Evolutionary conservation across 2,888 invertebrate genomes (phyloP), one percentile per base, ranked within the genome.

Genomic region (Tipula unca): DNA sequence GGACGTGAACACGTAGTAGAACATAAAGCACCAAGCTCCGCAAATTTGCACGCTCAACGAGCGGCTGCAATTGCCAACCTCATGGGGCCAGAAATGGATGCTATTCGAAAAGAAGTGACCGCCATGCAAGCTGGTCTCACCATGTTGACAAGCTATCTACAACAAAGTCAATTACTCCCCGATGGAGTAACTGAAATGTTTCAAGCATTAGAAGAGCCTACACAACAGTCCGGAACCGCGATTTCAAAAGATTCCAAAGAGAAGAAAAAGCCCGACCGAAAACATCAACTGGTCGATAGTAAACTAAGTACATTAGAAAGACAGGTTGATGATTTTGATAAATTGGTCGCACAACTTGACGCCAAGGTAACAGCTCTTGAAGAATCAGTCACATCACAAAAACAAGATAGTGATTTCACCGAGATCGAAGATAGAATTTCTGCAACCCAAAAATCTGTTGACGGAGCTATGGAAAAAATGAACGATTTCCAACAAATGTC

Each of bases 241-340:
- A 6, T 39, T 13, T 1, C 32, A 69, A 83, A 83, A 83, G 83
- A 83, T 0, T 8, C 83, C 1, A 83, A 83, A 83, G 35, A 83
- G 1, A 29, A 29, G 17, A 84, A 84, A 84, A 69, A 14, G 29
- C 13, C 48, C 1, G 85, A 42, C 10, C 69, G 85, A 29, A 85
- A 85, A 54, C 29, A 69, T 85, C 86, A 85, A 83, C 32, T 85
- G 10, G 39, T 87, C 10, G 86, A 86, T 13, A 17, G 83, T 5
- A 87, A 87, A 85, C 35, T 87, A 4, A 32, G 85, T 17, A 85
- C 85, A 5, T 17, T 86, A 3, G 86, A 86, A 32, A 85, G 85
- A n/a, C 86, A 86, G 42, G 48, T 86, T 13, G 48, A 85, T 84
- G 86, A 86, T 69, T 54, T 86, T 10, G 86, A 86, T 35, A 86